Conservation (phyloP, 92 coral and sea anemone genomes). For the Bergia puertoricense region DNA sequence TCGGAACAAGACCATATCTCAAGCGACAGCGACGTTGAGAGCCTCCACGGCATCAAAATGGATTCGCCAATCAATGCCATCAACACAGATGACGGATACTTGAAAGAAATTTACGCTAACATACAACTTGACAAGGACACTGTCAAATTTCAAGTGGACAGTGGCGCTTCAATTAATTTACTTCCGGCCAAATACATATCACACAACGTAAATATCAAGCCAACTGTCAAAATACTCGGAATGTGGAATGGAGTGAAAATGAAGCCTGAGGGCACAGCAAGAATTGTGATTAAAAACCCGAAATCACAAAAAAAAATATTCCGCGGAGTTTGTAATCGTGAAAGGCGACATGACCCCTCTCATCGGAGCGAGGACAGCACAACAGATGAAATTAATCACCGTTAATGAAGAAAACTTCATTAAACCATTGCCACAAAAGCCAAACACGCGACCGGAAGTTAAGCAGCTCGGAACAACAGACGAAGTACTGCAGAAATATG, state of each 20-base stretch:
- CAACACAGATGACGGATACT: neutral
- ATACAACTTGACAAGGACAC: neutral
- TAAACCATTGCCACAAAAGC: neutral
- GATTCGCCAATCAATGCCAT: neutral
- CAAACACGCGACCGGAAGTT: slow-evolving; percentile 17
- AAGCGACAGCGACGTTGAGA: slow-evolving; percentile 2
- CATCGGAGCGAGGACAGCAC: slow-evolving; percentile 53
- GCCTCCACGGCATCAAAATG: slow-evolving; percentile 1
- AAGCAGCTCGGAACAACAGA: slow-evolving; percentile 19
- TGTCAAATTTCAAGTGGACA: slow-evolving; percentile 17
- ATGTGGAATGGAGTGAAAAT: slow-evolving; percentile 50
- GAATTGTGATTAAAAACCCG: slow-evolving; percentile 47
- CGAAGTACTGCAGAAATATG: slow-evolving; percentile 33
- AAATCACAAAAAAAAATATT: slow-evolving; percentile 52
- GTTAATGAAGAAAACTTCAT: slow-evolving; percentile 53
- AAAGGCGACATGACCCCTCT: slow-evolving; percentile 47
- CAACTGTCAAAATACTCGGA: slow-evolving; percentile 2
- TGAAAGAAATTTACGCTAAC: neutral
- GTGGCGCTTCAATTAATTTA: neutral
- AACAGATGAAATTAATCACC: slow-evolving; percentile 53
- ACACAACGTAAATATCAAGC: neutral
- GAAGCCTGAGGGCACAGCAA: slow-evolving; percentile 52
- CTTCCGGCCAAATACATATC: neutral
- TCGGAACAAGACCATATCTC: neutral
- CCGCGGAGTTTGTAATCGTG: slow-evolving; percentile 63